Evolutionary conservation across 2,888 invertebrate species (phyloP).

Genomic region (Yponomeuta malinellus): DNA sequence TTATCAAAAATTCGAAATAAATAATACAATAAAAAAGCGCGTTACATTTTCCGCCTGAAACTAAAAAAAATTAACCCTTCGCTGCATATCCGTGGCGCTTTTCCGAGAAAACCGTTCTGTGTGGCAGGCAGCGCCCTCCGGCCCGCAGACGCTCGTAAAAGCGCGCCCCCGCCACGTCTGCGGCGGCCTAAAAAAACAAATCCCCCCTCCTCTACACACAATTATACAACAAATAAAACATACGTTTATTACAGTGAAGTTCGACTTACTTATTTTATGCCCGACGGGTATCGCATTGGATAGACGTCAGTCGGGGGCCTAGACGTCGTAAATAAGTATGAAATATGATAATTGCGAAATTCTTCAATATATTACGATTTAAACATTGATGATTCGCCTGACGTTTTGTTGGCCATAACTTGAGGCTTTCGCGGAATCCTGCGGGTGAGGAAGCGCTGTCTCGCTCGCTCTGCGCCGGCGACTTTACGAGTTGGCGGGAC

Average conservation of each 20-base stretch:
- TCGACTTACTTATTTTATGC: slow-evolving; percentile 64
- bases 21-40: too few species aligned
- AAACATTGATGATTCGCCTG: slow-evolving; percentile 71
- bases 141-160: slow-evolving; percentile 40
- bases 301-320: slow-evolving; percentile 66
- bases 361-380: slow-evolving; percentile 75
- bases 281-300: slow-evolving; percentile 56
- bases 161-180: slow-evolving; percentile 24
- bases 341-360: slow-evolving; percentile 76
- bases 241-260: slow-evolving; percentile 47
- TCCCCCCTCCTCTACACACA: slow-evolving; percentile 41
- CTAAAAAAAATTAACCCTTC: too few species aligned
- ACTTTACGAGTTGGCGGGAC: not conserved
- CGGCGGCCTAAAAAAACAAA: slow-evolving; percentile 42
- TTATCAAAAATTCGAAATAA: too few species aligned
- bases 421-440: slow-evolving; percentile 53
- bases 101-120: not conserved
- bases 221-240: slow-evolving; percentile 65
- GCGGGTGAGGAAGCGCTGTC: slow-evolving; percentile 15
- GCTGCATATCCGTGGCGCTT: too few species aligned
- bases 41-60: too few species aligned
- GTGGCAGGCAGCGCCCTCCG: not conserved
- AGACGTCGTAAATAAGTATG: slow-evolving; percentile 74
- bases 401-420: slow-evolving; percentile 72
- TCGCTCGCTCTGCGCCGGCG: not conserved